phyloP scores from a whole-genome alignment of 2,797 vertebrate species.

The Microhierax caerulescens region DNA sequence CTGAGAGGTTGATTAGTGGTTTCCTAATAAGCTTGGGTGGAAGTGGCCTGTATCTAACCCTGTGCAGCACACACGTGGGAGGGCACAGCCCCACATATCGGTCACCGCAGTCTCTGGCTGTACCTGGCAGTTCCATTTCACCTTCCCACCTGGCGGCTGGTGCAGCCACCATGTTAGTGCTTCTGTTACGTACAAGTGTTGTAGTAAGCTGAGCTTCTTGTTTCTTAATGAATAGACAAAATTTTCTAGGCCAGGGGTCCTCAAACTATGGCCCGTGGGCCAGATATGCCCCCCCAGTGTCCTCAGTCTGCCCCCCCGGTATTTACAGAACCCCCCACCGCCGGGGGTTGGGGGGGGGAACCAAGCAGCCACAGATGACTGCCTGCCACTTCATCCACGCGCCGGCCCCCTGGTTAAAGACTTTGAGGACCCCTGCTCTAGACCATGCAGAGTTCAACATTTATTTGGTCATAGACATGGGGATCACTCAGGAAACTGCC shows the following conservation, averaged over 20 bases:
- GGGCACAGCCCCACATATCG: rapidly evolving
- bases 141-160: neutral
- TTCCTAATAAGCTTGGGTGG: neutral
- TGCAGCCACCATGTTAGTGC: neutral
- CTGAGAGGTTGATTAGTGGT: neutral
- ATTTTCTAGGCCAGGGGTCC: neutral
- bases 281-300: too few species aligned
- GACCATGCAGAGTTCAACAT: neutral
- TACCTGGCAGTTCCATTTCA: neutral
- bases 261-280: too few species aligned
- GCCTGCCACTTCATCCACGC: too few species aligned
- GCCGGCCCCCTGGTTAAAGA: too few species aligned
- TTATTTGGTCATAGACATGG: neutral
- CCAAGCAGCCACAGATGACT: too few species aligned
- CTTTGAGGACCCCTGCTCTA: too few species aligned
- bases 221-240: neutral
- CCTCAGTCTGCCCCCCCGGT: too few species aligned
- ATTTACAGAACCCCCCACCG: too few species aligned
- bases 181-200: neutral
- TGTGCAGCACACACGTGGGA: rapidly evolving
- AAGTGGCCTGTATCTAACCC: neutral
- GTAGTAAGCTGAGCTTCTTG: neutral
- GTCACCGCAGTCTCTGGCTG: neutral
- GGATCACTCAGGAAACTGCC: neutral
- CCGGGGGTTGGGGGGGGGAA: too few species aligned